Base-by-base conservation (phyloP, 2,113 vertebrate species). In the Ceuthmochares aereus region DNA sequence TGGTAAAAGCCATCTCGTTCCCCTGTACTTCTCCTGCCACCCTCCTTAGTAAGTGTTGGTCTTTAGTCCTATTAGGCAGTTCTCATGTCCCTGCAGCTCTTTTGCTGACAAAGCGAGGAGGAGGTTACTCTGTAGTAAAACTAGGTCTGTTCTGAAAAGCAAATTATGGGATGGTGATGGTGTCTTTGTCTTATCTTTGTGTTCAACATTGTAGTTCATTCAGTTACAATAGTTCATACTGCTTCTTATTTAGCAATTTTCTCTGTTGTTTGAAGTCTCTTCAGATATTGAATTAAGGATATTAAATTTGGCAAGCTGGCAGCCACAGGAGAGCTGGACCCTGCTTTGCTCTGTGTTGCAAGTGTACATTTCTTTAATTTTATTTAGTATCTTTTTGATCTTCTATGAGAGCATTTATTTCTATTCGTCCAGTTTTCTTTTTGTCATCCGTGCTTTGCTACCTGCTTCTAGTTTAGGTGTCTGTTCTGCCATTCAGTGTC, bases 91-190 rank as follows among this genome's bases (percentile, higher is more conserved):
- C 37, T 36, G 58, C 40, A 43, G 36, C 30, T 51, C 27, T 89
- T 52, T 40, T 32, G 30, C 36, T 26, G 22, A 34, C 22, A 18
- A 5, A 25, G 34, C 4, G 23, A 72, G 60, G 45, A 82, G 25
- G 51, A 23, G 0, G 0, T 77, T 56, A 37, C 25, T 91, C 14
- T 29, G 30, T 10, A 52, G 58, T 63, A 93, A 78, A 85, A 60
- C 8, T 11, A n/a, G 36, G 6, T 70, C 47, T 60, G 17, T 68
- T 45, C 49, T 54, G 70, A 78, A 87, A 90, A 75, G 1, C 1
- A 63, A 19, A 55, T 43, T 3, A 1, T 42, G 23, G 43, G 47
- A 10, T 0, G 0, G 19, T 26, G 40, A n/a, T 20, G 23, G 66
- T 52, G 6, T 32, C 74, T 86, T 64, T 45, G 43, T 32, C 70